Evolutionary conservation across 53 echinoderm and acorn worm genomes (phyloP).

Genomic region (Paracentrotus lividus): DNA sequence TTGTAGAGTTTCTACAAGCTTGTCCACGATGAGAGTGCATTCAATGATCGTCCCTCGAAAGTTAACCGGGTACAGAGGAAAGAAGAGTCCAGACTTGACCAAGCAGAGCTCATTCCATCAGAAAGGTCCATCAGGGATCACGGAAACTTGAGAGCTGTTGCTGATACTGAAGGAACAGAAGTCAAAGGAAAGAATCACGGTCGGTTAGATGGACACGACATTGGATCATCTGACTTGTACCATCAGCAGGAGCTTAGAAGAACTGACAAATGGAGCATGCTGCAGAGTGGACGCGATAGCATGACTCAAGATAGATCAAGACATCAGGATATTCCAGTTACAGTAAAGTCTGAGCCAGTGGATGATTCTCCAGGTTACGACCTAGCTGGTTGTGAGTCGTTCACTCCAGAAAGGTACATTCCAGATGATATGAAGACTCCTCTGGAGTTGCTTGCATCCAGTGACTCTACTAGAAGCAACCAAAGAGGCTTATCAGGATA

Average conservation of each 20-base stretch:
- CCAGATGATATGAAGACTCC: slow-evolving; percentile 66
- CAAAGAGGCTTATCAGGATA: not conserved
- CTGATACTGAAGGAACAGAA: not conserved
- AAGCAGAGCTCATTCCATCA: not conserved
- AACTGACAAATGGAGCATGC: slow-evolving; percentile 16
- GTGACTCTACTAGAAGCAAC: not conserved
- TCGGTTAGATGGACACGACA: not conserved
- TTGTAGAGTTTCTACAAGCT: slow-evolving; percentile 48
- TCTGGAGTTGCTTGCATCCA: slow-evolving; percentile 51
- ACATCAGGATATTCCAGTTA: slow-evolving; percentile 6
- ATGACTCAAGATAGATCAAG: not conserved
- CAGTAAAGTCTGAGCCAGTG: slow-evolving; percentile 36
- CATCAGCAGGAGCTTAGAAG: not conserved
- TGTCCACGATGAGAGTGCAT: slow-evolving; percentile 51
- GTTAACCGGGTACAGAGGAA: not conserved
- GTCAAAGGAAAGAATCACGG: not conserved
- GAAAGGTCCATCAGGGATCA: not conserved
- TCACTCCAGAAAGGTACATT: not conserved
- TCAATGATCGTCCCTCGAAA: not conserved
- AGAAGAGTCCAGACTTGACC: not conserved
- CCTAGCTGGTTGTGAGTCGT: not conserved
- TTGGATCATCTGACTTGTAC: not conserved
- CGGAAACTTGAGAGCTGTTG: not conserved
- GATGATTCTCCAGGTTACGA: slow-evolving; percentile 33
- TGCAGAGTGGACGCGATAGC: not conserved